Evolutionary conservation across 2,888 invertebrate genomes (phyloP).

Genomic region (Therioaphis trifolii): DNA sequence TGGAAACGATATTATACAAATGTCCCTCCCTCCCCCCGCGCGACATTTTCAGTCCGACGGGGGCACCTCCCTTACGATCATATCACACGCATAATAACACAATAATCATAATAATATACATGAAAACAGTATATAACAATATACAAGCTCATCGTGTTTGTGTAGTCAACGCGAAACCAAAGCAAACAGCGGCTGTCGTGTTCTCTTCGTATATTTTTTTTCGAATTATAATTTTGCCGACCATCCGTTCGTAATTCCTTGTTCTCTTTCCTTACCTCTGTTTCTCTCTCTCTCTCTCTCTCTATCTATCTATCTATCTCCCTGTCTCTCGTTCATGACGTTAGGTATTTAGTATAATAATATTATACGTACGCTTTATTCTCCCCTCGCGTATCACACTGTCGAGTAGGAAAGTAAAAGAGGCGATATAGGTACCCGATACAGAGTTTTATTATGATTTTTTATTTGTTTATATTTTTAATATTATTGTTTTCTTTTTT

Average conservation of each 20-base stretch:
- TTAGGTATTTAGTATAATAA: background rate
- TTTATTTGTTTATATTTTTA: slow-evolving; percentile 5
- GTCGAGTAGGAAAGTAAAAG: background rate
- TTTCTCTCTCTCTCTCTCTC: too few relatives aligned
- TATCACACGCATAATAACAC: slow-evolving; percentile 8
- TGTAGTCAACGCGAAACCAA: background rate
- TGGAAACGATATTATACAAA: background rate
- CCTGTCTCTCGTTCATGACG: background rate
- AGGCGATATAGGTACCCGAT: background rate
- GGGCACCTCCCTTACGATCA: background rate
- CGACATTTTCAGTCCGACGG: background rate
- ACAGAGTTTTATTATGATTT: slow-evolving; percentile 12
- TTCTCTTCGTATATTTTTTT: background rate
- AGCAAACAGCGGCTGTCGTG: slow-evolving; percentile 50
- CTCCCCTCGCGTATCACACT: background rate
- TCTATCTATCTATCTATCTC: too few relatives aligned
- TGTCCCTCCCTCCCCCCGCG: background rate
- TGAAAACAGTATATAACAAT: background rate
- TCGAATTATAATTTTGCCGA: background rate
- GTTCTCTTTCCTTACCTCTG: background rate
- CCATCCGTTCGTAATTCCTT: background rate
- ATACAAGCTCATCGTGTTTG: slow-evolving; percentile 16
- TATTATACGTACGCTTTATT: background rate
- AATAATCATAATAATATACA: background rate
- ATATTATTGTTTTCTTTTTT: background rate